Evolutionary conservation across 2,888 invertebrate species (phyloP), one percentile per base, ranked within the genome.

Genomic region (Heteromurus nitidus): DNA sequence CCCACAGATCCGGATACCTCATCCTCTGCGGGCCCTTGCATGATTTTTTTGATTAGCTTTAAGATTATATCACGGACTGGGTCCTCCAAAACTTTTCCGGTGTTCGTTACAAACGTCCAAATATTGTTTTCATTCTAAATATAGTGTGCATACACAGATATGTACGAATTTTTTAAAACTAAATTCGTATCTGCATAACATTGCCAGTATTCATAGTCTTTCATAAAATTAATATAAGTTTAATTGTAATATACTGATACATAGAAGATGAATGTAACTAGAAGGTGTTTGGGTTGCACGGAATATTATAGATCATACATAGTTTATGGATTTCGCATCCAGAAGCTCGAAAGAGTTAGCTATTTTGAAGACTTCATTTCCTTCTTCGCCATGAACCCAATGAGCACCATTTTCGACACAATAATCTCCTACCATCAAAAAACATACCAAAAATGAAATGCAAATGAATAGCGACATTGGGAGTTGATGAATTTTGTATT

Each of bases 311-410:
- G n/a, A 13, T 50, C 50, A 13, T n/a, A 36, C 36, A 36, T 50
- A 13, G 18, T 50, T 50, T 50, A 7, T n/a, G 3, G 50, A 7
- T 20, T 3, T 73, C 72, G 0, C 9, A 13, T 75, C 83, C 16
- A 82, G 22, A 3, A 83, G 44, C 3, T 72, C 68, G 30, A 76
- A 16, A 2, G 73, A 93, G 91, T 95, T 94, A 0, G 96, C 96
- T 84, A 96, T 91, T 90, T 96, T 95, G 88, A 95, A 96, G 88
- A 96, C 94, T 0, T 95, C 95, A 90, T 97, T 97, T 26, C 95
- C 95, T 53, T 95, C 90, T 65, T 96, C 95, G 47, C 97, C 97
- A 88, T 97, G 96, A 87, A 97, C 95, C 95, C 96, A 96, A 89
- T 96, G 96, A 30, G 96, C 96, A 75, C 97, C 97, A 84, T 96